Base-by-base conservation (phyloP, 2,113 vertebrate species). In the Micronisus gabar region DNA sequence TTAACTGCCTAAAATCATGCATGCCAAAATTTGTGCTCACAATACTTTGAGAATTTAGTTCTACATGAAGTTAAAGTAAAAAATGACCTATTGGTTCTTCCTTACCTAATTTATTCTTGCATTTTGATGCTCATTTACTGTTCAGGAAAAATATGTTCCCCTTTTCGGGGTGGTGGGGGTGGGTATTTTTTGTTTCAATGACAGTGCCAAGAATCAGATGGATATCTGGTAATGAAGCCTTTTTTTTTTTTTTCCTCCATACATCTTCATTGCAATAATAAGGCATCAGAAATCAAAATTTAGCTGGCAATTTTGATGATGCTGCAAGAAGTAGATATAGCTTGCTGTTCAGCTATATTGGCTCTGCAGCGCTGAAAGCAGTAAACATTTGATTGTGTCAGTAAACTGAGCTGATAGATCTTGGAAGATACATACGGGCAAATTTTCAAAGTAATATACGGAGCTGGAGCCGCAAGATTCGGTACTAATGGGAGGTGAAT, bases 281-380 rank as follows among this genome's bases (percentile, higher is more conserved):
- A 96, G 83, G 38, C 92, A 91, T 91, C 43, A 48, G 90, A 97
- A 97, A 95, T 96, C 95, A 91, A 93, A 97, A 96, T 52, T 66
- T 92, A 91, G 74, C 87, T 73, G 84, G 93, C 79, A 93, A 91
- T 98, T 97, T 95, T 97, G 95, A 90, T 97, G 96, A 93, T 86
- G 67, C 87, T 93, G 89, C 88, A 92, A 86, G 52, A 91, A 94
- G 79, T 2, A 43, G 92, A 86, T 66, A 76, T 50, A 84, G 92
- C 95, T 98, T 94, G 93, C 95, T 97, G 91, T 96, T 97, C 90
- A 95, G 90, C 86, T 87, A 47, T 26, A 30, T 11, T 10, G 81
- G 68, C 50, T 97, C 95, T 93, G 89, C 95, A 93, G 93, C 14
- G 8, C 70, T 71, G 86, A 82, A 88, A 90, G 86, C 78, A 93